phyloP scores from a whole-genome alignment of 2,113 vertebrate genomes.

The Cyanocitta stelleri region DNA sequence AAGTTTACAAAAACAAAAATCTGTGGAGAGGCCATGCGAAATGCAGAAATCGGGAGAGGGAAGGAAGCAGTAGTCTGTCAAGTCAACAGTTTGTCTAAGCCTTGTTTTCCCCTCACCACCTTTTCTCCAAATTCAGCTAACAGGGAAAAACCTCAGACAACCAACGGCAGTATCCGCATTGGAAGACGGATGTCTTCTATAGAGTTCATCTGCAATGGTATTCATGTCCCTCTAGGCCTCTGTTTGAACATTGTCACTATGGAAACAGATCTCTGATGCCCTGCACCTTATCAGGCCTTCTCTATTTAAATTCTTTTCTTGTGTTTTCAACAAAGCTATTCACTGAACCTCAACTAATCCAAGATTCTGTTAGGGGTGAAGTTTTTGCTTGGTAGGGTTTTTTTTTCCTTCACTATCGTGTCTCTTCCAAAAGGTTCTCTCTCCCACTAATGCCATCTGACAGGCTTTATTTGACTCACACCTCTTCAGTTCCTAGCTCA shows the following conservation, averaged over 20 bases:
- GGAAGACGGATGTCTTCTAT: constrained; percentile 16
- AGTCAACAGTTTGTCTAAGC: neutral
- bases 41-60: neutral
- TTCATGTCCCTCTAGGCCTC: constrained; percentile 52
- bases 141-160: neutral
- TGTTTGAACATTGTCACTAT: constrained; percentile 68
- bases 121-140: neutral
- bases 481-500: neutral
- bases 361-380: constrained; percentile 51
- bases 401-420: neutral
- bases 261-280: constrained; percentile 67
- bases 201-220: constrained; percentile 7
- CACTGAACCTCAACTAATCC: constrained; percentile 76
- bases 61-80: constrained; percentile 3
- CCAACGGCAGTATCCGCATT: neutral
- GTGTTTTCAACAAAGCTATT: constrained; percentile 68
- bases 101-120: neutral
- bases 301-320: constrained; percentile 69
- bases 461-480: neutral
- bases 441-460: neutral
- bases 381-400: neutral
- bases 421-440: constrained; percentile 34
- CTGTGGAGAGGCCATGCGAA: neutral
- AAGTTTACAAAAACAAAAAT: neutral
- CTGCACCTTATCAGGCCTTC: constrained; percentile 63